Base-by-base conservation (phyloP, 2,113 vertebrate species). In the Oryctolagus cuniculus region DNA sequence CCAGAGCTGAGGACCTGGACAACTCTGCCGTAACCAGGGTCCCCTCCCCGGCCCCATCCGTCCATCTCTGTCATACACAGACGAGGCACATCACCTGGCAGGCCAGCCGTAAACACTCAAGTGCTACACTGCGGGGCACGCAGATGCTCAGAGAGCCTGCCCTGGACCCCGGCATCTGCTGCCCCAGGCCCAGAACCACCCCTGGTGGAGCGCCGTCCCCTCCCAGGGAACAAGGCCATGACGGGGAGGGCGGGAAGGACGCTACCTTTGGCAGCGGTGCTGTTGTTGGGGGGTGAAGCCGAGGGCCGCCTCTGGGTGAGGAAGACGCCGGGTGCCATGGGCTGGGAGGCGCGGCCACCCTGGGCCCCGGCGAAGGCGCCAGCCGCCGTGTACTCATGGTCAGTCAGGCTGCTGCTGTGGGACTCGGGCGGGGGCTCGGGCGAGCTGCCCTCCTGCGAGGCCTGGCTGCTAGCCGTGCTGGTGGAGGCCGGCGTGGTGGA, bases 241-340 rank as follows among this genome's bases (percentile, higher is more conserved):
- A 36, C 7, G 12, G 34, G 31, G n/a, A 49, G 81, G n/a, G 12
- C 15, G 19, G 78, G 72, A 24, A 27, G 84, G 53, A 36, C 19
- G 70, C 95, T 99, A 98, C 98, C 99, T 98, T 99, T 99, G 94
- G 99, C 96, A 95, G 96, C 91, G 0, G 98, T 98, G 98, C 98
- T 98, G 98, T 98, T 94, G 98, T 99, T 99, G 98, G 99, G 99
- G 87, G 99, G 99, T 8, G 99, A 99, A n/a, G 99, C 97, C 21
- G 99, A 99, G 80, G 99, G 98, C 96, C 99, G 98, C 97, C 99
- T 98, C 98, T 99, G 99, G 87, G 98, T 99, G 96, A 99, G 99
- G 97, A 99, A 99, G 85, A 99, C 99, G 85, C 99, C 99, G 0
- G 99, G 99, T 9, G 99, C 99, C 99, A 99, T 99, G 96, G 99